Conservation (phyloP, 2,113 vertebrate genomes). For the Ceyx cyanopectus region DNA sequence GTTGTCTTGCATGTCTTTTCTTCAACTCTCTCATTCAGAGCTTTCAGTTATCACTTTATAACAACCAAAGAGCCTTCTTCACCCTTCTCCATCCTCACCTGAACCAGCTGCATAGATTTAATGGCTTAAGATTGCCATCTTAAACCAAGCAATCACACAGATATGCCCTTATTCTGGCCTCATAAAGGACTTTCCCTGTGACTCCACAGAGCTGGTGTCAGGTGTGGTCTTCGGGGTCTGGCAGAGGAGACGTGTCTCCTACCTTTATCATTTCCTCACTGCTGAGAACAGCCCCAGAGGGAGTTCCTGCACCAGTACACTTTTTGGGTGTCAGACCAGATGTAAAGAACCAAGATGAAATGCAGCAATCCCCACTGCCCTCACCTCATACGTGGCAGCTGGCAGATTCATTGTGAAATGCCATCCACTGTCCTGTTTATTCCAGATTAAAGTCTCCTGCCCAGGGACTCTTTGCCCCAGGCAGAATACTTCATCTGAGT, state of each 20-base stretch:
- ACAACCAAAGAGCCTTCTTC: not conserved
- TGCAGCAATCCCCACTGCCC: not conserved
- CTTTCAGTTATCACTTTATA: not conserved
- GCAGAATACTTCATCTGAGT: not conserved
- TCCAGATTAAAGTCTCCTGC: constrained; percentile 8
- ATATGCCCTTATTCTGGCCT: not conserved
- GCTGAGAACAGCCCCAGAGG: not conserved
- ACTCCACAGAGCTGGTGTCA: not conserved
- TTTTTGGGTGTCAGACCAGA: not conserved
- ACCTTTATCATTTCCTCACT: not conserved
- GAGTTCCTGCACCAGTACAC: not conserved
- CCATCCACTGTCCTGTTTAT: not conserved
- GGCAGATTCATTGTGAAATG: not conserved
- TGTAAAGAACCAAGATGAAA: not conserved
- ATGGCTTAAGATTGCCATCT: not conserved
- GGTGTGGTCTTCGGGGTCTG: not conserved
- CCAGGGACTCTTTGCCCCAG: not conserved
- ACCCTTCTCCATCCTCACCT: not conserved
- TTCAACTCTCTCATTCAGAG: not conserved
- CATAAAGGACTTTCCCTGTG: not conserved
- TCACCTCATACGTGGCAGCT: not conserved
- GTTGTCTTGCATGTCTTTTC: not conserved
- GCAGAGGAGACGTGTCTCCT: not conserved
- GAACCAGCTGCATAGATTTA: not conserved
- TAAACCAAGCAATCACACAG: not conserved